Base-by-base conservation (phyloP, 2,797 vertebrate species). In the Tinamus major region DNA sequence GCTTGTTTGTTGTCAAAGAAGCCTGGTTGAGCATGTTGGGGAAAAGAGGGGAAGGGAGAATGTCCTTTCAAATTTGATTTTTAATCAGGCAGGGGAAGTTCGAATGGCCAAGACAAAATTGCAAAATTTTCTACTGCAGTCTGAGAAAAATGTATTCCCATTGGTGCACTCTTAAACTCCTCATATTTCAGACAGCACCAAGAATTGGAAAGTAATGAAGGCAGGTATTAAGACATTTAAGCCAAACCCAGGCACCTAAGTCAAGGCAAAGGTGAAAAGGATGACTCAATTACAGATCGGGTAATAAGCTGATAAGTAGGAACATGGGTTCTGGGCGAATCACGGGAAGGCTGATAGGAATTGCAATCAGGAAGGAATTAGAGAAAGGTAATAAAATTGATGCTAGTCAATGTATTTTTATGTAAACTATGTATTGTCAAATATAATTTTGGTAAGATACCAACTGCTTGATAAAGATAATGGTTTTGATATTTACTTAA, bases 41-140 rank as follows among this genome's bases (percentile, higher is more conserved):
- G 55, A n/a, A 31, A 56, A 19, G 55, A 19, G 18, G 9, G 27
- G 9, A 8, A 27, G 15, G 27, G 15, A 5, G 18, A n/a, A n/a
- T 56, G 31, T 56, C 55, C 29, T 56, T 56, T 80, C 48, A 61
- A 56, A 29, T 26, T 18, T 69, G 56, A 27, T 76, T 92, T 89
- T 7, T 79, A 84, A 72, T 20, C 12, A 19, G 33, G 9, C 27
- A 84, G 35, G 51, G 6, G 9, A 71, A 69, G 23, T 67, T 27
- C 85, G 56, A 95, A 59, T 11, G 27, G 39, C 20, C n/a, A 53
- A 79, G 39, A 61, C 9, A 72, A 84, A 90, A 48, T 12, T 19
- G 31, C 9, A 1, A 0, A 64, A 76, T 65, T 72, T 14, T 64
- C 41, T 82, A 3, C 9, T 51, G 33, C 0, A 1, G 6, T 19